These are phyloP conservation scores for Sturnira hondurensis DNA, from an alignment of 2,113 vertebrate species.

Conservation along the genomic window DNA sequence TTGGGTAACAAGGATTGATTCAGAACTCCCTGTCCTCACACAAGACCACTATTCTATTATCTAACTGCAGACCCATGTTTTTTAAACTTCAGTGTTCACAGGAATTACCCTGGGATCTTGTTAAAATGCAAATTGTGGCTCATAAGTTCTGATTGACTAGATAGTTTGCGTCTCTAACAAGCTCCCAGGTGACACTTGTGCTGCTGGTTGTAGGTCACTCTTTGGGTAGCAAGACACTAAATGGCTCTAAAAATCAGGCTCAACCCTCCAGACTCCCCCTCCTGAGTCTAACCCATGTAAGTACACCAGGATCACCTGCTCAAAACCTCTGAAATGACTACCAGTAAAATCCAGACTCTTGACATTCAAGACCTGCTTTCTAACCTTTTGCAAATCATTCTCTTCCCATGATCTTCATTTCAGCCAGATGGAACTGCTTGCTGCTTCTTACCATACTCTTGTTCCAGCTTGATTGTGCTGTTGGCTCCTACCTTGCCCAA, in stretches of 20 bases:
- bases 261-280: no score
- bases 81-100: not conserved
- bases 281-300: not conserved
- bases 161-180: not conserved
- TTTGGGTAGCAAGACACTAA: not conserved
- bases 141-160: not conserved
- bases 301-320: not conserved
- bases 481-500: not conserved
- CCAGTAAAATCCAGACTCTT: not conserved
- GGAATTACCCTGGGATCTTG: not conserved
- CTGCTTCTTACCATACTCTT: not conserved
- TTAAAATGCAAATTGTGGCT: not conserved
- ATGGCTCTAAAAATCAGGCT: not conserved
- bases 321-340: fast-evolving
- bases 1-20: not conserved
- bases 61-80: not conserved
- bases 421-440: not conserved
- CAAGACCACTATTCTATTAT: not conserved
- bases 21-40: not conserved
- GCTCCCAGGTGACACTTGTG: not conserved
- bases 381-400: not conserved
- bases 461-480: not conserved
- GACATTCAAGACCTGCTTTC: not conserved
- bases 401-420: not conserved
- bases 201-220: not conserved